phyloP scores from a whole-genome alignment of 2,888 invertebrate genomes.

The Crepidodera aurea region DNA sequence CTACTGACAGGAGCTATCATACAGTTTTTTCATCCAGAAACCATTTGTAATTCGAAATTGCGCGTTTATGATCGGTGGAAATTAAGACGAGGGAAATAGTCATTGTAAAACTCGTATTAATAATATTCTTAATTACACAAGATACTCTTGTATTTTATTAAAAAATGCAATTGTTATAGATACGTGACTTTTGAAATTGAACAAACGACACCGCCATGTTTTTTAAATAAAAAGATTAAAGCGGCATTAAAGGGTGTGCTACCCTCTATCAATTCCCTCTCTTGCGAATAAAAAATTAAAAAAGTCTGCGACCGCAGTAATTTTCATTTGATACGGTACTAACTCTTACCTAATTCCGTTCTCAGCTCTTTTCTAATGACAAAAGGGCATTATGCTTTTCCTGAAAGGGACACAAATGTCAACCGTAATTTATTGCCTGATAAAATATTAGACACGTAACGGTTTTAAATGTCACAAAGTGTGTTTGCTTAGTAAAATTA shows the following conservation, averaged over 20 bases:
- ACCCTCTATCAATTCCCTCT: not conserved
- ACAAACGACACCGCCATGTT: no score
- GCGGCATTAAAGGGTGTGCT: not conserved
- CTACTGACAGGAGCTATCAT: no score
- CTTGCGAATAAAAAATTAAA: constrained; percentile 15
- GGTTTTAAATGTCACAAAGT: constrained; percentile 14
- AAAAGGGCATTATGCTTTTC: constrained; percentile 19
- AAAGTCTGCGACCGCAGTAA: constrained; percentile 11
- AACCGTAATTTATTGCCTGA: constrained; percentile 16
- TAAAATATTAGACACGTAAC: constrained; percentile 19
- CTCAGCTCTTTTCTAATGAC: constrained; percentile 19
- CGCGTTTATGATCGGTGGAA: no score
- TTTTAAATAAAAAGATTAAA: not conserved
- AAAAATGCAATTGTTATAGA: no score
- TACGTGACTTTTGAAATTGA: no score
- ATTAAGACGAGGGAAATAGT: no score
- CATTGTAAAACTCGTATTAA: no score
- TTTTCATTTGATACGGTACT: constrained; percentile 18
- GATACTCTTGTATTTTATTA: no score
- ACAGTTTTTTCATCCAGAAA: no score
- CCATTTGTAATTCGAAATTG: no score
- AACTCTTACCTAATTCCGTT: constrained; percentile 19
- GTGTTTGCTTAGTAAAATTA: constrained; percentile 13
- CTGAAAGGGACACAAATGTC: constrained; percentile 20
- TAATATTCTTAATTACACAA: no score